Base-by-base conservation (phyloP, 2,113 vertebrate genomes). In the Alosa alosa region DNA sequence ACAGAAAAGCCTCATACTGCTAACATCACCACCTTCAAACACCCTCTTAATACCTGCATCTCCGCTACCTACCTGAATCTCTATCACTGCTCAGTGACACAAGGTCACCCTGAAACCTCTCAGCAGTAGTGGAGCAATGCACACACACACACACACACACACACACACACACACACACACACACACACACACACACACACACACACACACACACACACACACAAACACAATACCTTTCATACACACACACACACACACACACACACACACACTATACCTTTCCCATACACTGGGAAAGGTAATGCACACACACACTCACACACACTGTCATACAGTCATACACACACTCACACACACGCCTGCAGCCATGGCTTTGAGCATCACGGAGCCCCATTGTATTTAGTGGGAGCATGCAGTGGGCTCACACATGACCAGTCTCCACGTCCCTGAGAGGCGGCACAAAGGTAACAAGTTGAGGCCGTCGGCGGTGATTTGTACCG, bases 291-390 rank as follows among this genome's bases (percentile, higher is more conserved):
- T 31, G 31, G 31, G 31, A 31, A 31, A 31, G 31, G 31, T 31
- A 31, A 31, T 31, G 31, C 44, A 39, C 82, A 83, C 82, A 78
- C 41, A 64, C 68, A 60, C 84, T 81, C 68, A 88, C 31, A 85
- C 84, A 81, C 45, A 86, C 82, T 81, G 49, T 81, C 82, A 82
- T 17, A 22, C 22, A 44, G 47, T n/a, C 60, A 83, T 20, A 83
- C 57, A 82, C 49, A 57, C 49, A 90, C 0, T 85, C 68, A 84
- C 88, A 89, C 83, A 85, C 47, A 87, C 85, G 49, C n/a, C 22
- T n/a, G 7, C 20, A 68, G 10, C 60, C 0, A 68, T 17, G 5
- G 17, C 52, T 55, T 17, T 17, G 17, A 55, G 17, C 52, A 55
- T 55, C 52, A 44, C 41, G 4, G 3, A 55, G 52, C 52, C 52